Base-by-base conservation (phyloP, 2,113 vertebrate genomes). In the Ammodytes marinus region DNA sequence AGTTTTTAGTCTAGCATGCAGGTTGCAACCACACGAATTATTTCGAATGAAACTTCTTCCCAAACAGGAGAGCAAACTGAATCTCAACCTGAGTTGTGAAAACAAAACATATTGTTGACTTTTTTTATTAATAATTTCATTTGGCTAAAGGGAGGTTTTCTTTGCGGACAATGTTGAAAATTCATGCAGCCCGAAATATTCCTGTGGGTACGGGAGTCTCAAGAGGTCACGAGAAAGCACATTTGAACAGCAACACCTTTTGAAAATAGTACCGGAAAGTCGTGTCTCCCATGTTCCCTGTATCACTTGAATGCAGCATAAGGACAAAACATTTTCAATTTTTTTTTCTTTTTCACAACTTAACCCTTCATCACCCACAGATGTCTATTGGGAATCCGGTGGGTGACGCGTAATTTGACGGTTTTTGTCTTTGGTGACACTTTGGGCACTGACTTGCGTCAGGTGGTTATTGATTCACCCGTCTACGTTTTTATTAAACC, bases 321-420 rank as follows among this genome's bases (percentile, higher is more conserved):
- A 50, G 64, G 55, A 88, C 85, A 86, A 86, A 84, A 75, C 70
- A 90, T 82, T 59, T 17, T 27, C 8, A 42, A 42, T 90, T 49
- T 27, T 46, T 10, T 66, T 45, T 69, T 77, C 19, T 77, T 91
- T 52, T 47, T 43, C 11, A 64, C 15, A 49, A 65, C 3, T 96
- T 95, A 96, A 96, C 94, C 89, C 95, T 79, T 95, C 61, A 78
- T 57, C 66, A 47, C 15, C 86, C 83, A 45, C 2, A 65, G 53
- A 65, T 65, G 2, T 69, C 7, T 43, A 39, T 0, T 14, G 14
- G 58, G 10, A 63, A 27, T 67, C 57, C 10, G 46, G 4, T 77
- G 64, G 53, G 60, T 60, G 58, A 82, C 37, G 39, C 63, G 55
- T 67, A 64, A 83, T 39, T 27, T 42, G 19, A 35, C 4, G 6